Percentiles rank a stretch among this genome's conserved stretches.
phyloP scores from a whole-genome alignment of 1,140 invertebrate species.

The Proales similis region DNA sequence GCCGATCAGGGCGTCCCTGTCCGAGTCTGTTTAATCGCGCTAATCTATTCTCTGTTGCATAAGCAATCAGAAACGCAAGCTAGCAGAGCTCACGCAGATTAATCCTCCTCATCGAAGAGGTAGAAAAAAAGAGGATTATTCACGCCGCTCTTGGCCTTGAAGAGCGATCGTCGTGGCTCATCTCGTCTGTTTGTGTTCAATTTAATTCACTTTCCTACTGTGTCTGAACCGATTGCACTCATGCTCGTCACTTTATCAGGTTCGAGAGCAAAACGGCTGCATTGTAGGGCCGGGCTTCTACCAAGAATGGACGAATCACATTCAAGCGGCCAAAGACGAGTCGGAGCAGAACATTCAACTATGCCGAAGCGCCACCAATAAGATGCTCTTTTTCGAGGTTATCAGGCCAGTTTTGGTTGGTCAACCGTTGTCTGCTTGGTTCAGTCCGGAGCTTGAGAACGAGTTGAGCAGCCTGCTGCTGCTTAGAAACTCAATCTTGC shows the following conservation, averaged over 20 bases:
- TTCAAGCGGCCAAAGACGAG: slow-evolving; percentile 62
- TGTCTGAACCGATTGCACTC: slow-evolving; percentile 2
- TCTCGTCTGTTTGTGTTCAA: not conserved
- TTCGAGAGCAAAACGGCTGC: slow-evolving; percentile 22
- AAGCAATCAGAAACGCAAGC: no score
- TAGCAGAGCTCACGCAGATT: no score
- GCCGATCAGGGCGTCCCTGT: no score
- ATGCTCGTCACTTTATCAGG: slow-evolving; percentile 1
- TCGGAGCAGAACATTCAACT: slow-evolving; percentile 62
- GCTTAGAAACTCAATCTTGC: slow-evolving; percentile 63
- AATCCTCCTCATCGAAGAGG: slow-evolving; percentile 8
- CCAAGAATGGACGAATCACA: slow-evolving; percentile 54
- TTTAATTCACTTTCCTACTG: slow-evolving; percentile 31
- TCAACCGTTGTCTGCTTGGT: slow-evolving; percentile 70
- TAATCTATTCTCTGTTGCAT: no score
- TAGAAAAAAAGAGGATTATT: slow-evolving; percentile 24
- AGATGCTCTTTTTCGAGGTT: slow-evolving; percentile 42
- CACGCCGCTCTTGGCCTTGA: slow-evolving; percentile 2
- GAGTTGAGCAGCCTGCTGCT: slow-evolving; percentile 68
- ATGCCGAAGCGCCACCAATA: slow-evolving; percentile 42
- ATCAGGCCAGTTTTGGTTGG: slow-evolving; percentile 55
- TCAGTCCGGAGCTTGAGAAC: slow-evolving; percentile 65
- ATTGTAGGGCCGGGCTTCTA: slow-evolving; percentile 38
- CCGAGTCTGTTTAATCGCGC: no score
- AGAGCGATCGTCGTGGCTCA: slow-evolving; percentile 10